These are phyloP conservation scores for Periphyllus acericola DNA, from an alignment of 2,888 invertebrate genomes.

Conservation along the genomic window DNA sequence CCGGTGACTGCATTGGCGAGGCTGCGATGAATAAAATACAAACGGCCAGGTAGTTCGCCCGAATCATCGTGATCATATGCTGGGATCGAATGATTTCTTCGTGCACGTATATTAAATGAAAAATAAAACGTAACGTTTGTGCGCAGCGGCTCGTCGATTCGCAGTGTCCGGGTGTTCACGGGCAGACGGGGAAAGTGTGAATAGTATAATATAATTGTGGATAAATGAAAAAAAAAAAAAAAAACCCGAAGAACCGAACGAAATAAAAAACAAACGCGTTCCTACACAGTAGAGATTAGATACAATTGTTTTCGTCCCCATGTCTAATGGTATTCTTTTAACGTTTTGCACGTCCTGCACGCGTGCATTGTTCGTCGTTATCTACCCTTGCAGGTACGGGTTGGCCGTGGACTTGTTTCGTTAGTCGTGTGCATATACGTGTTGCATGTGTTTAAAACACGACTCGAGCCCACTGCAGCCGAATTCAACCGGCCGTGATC, in stretches of 20 bases:
- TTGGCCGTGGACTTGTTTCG: neutral
- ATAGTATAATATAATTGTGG: neutral
- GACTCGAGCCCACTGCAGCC: neutral
- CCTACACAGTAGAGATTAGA: conserved; percentile 23
- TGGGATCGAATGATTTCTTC: neutral
- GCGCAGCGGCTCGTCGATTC: neutral
- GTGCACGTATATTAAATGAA: neutral
- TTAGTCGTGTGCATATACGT: neutral
- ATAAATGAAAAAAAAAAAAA: neutral
- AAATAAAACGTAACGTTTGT: neutral
- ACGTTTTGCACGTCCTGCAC: neutral
- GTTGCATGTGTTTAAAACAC: neutral
- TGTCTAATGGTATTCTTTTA: no score
- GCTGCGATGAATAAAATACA: conserved; percentile 17
- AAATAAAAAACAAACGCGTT: neutral
- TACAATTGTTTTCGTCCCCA: conserved; percentile 39
- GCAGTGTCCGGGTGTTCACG: neutral
- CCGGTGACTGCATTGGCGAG: neutral
- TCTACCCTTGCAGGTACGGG: conserved; percentile 30
- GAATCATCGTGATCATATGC: neutral
- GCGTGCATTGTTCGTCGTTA: conserved; percentile 12
- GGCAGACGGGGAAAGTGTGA: neutral
- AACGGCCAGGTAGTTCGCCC: conserved; percentile 14
- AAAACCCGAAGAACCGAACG: neutral
- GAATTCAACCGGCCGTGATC: neutral